phyloP scores from a whole-genome alignment of 2,113 vertebrate genomes.

The Oreocharis arfaki region DNA sequence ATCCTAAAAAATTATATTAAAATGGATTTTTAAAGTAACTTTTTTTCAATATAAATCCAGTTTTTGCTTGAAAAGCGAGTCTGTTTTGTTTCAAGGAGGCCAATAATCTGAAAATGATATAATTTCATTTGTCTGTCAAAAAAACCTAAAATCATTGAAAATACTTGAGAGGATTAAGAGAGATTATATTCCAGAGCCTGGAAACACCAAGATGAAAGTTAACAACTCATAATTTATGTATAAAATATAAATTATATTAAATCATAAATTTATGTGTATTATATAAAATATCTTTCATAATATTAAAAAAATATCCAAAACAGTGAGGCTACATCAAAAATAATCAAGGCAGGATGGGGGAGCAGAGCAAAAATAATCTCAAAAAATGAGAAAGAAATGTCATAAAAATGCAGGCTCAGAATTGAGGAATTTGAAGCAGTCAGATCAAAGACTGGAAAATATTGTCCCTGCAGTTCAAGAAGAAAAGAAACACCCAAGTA shows the following conservation, averaged over 20 bases:
- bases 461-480: neutral
- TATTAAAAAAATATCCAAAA: neutral
- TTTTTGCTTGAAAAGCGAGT: neutral
- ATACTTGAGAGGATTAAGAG: neutral
- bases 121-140: neutral
- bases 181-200: neutral
- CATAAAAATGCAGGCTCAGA: neutral
- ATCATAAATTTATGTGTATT: neutral
- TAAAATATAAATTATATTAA: neutral
- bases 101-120: neutral
- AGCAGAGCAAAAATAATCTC: neutral
- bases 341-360: neutral
- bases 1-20: neutral
- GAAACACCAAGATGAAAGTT: neutral
- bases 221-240: neutral
- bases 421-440: neutral
- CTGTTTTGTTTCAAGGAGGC: neutral
- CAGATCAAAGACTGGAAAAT: neutral
- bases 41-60: neutral
- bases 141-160: neutral
- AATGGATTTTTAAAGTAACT: neutral
- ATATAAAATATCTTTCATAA: neutral
- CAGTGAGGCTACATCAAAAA: neutral
- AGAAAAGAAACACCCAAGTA: neutral
- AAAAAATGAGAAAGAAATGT: neutral